phyloP scores from a whole-genome alignment of 2,888 invertebrate genomes.

The Choristoneura rosaceana region DNA sequence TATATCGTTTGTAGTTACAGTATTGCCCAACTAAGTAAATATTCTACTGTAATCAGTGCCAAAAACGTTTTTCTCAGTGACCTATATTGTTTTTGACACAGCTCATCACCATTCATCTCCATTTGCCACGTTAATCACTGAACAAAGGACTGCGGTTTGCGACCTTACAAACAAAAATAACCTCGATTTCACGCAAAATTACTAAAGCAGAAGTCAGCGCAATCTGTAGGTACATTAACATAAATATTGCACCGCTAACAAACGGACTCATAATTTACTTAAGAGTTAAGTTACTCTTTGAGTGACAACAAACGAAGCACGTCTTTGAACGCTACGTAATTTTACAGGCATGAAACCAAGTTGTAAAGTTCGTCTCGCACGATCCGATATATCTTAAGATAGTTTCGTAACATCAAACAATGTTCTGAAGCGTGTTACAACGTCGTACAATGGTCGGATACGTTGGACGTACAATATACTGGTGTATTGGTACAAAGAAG shows the following conservation, averaged over 20 bases:
- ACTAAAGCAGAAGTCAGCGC: constrained; percentile 55
- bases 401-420: constrained; percentile 52
- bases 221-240: constrained; percentile 60
- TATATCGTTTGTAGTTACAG: not conserved
- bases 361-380: constrained; percentile 47
- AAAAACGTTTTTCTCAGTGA: not conserved
- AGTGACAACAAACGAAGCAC: constrained; percentile 33
- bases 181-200: constrained; percentile 51
- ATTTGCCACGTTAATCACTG: constrained; percentile 23
- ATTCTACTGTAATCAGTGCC: constrained; percentile 5
- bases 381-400: constrained; percentile 50
- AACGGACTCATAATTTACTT: constrained; percentile 30
- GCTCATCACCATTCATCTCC: constrained; percentile 15
- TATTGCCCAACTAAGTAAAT: not conserved
- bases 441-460: constrained; percentile 47
- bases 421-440: constrained; percentile 38
- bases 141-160: constrained; percentile 6
- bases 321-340: constrained; percentile 35
- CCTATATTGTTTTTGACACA: constrained; percentile 11
- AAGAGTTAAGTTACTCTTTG: constrained; percentile 10
- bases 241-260: constrained; percentile 60
- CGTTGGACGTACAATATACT: constrained; percentile 56
- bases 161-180: constrained; percentile 39
- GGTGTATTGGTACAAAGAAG: constrained; percentile 32
- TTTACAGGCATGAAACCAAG: constrained; percentile 31